Conservation (phyloP, 1,140 invertebrate genomes). For the Atta cephalotes region DNA sequence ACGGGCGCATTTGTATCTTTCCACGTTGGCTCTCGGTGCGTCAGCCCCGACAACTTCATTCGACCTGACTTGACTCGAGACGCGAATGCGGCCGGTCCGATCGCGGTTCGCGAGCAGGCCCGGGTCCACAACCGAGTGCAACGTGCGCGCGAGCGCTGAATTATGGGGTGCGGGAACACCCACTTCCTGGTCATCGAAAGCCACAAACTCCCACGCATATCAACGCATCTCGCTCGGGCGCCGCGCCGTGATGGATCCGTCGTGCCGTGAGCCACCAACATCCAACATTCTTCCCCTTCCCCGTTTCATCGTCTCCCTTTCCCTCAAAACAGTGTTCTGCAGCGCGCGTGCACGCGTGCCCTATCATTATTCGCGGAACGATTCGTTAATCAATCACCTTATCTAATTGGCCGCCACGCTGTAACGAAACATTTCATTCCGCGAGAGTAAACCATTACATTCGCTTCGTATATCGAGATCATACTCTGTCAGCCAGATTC, state of each 20-base stretch:
- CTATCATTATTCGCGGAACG: slow-evolving; percentile 72
- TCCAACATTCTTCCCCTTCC: not conserved
- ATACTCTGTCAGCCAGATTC: not conserved
- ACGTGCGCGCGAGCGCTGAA: slow-evolving; percentile 67
- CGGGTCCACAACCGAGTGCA: slow-evolving; percentile 31
- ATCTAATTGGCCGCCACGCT: slow-evolving; percentile 68
- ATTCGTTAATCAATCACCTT: slow-evolving; percentile 74
- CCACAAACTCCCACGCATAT: slow-evolving; percentile 74
- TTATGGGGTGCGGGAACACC: slow-evolving; percentile 76
- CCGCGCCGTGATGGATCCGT: slow-evolving; percentile 67
- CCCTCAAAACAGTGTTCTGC: slow-evolving; percentile 21
- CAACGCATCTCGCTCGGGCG: slow-evolving; percentile 51
- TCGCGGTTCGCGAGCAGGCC: slow-evolving; percentile 29
- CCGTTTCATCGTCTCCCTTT: slow-evolving; percentile 18
- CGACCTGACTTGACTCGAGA: not conserved
- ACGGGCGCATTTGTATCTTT: slow-evolving; percentile 72
- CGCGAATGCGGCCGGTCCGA: not conserved
- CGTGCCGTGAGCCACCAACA: slow-evolving; percentile 36
- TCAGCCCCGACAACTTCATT: slow-evolving; percentile 73
- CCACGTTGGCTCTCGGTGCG: slow-evolving; percentile 58
- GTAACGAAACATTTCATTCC: slow-evolving; percentile 58
- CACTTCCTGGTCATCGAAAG: slow-evolving; percentile 77
- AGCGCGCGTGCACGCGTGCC: slow-evolving; percentile 44
- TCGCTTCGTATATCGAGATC: not conserved
- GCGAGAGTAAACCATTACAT: slow-evolving; percentile 59